Base-by-base conservation (phyloP, 2,888 invertebrate species). In the Schizaphis graminum region DNA sequence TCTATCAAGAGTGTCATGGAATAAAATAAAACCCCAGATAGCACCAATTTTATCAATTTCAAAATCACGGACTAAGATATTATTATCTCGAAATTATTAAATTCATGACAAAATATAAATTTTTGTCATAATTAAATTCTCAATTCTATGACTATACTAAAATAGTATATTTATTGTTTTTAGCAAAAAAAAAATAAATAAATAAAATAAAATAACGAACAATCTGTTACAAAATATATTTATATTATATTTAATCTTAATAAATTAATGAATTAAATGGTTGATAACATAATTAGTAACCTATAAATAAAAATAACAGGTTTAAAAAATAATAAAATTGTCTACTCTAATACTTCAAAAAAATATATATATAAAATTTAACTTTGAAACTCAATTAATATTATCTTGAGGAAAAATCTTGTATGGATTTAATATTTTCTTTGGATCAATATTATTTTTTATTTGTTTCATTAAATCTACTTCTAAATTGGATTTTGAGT, bases 381-480 rank as follows among this genome's bases (percentile, higher is more conserved):
- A 47, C 11, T 49, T 47, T 16, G 28, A n/a, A 91, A 47, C 2
- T 91, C 16, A 49, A 49, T 92, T 87, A 41, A 28, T 49, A 41
- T 92, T 47, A 89, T 93, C 57, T 90, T 89, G 53, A 26, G 90
- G 90, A 49, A 97, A 95, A 44, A 99, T 98, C 96, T 99, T 99
- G 96, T 99, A 99, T 0, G 99, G 99, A 96, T 99, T 99, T 7
- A 99, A 97, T 95, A 99, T 99, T 53, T 97, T 97, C 94, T 98
- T 98, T 0, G 99, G 99, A 96, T 99, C 99, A 96, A 99, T 97
- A 53, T 98, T 95, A n/a, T 96, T 96, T 96, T 99, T 99, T 88
- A 99, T 96, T 91, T 97, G 96, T 91, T 96, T 97, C 98, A 99
- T 99, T 88, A 98, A 96, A 7, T 96, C 96, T 35, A 99, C 96